These are phyloP conservation scores for Aldabrachelys gigantea DNA, from an alignment of 2,113 vertebrate species.

Conservation along the genomic window DNA sequence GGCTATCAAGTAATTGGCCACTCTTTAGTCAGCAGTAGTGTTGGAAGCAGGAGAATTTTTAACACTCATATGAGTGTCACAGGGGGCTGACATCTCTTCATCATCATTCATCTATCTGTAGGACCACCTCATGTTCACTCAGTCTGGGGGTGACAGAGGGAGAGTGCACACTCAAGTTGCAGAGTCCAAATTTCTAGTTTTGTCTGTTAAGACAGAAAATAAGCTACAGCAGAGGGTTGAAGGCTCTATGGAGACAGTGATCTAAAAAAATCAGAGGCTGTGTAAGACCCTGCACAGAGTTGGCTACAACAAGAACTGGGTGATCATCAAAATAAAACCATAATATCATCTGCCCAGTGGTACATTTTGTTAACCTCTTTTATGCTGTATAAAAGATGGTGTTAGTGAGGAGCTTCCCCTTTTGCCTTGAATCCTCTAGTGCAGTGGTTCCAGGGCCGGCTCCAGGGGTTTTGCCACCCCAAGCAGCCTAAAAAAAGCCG, in stretches of 20 bases:
- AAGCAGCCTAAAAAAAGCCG: no score
- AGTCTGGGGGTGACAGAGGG: not conserved
- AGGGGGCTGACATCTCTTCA: not conserved
- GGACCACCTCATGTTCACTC: not conserved
- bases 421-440: not conserved
- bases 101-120: not conserved
- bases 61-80: not conserved
- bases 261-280: not conserved
- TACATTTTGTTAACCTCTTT: not conserved
- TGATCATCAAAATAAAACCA: not conserved
- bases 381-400: not conserved
- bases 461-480: no score
- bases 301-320: not conserved
- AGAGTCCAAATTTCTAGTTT: not conserved
- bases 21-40: not conserved
- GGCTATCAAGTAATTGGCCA: accelerated
- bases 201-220: no score
- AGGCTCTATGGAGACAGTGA: no score
- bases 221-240: no score
- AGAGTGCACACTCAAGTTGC: not conserved
- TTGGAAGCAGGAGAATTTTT: not conserved
- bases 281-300: not conserved
- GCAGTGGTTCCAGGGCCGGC: not conserved
- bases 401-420: not conserved
- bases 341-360: not conserved